Conservation (phyloP, 2,113 vertebrate species). For the Notarius lentiginosus region DNA sequence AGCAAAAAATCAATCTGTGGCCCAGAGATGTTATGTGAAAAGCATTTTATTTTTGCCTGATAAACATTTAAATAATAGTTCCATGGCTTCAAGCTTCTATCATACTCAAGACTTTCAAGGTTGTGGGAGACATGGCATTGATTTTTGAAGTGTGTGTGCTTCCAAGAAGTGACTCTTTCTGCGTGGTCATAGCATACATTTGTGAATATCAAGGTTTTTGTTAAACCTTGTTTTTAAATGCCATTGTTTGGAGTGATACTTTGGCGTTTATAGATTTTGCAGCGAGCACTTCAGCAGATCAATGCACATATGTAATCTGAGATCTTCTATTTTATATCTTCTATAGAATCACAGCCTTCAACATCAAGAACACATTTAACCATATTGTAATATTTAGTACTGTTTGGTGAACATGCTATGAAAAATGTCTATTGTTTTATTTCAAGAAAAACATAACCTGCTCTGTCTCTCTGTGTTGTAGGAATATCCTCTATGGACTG, state of each 20-base stretch:
- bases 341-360: neutral
- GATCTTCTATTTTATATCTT: neutral
- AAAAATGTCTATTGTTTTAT: neutral
- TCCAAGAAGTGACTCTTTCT: neutral
- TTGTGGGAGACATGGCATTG: conserved; percentile 29
- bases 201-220: neutral
- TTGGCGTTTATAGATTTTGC: neutral
- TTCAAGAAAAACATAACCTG: neutral
- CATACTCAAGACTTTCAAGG: conserved; percentile 32
- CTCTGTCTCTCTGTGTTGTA: conserved; percentile 64
- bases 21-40: conserved; percentile 59
- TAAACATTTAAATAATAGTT: conserved; percentile 59
- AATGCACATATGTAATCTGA: neutral
- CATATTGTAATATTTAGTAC: neutral
- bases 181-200: neutral
- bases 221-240: neutral
- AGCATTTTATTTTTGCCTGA: conserved; percentile 59
- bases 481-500: conserved; percentile 88
- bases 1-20: conserved; percentile 69
- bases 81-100: conserved; percentile 37
- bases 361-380: neutral
- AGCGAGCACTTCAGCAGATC: neutral
- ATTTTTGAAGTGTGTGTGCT: conserved; percentile 35
- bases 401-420: neutral
- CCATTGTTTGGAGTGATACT: neutral